Percentiles rank a stretch among this genome's conserved stretches.
These are phyloP conservation scores for Sebastes taczanowskii DNA, from an alignment of 2,797 vertebrate species.

Conservation along the genomic window DNA sequence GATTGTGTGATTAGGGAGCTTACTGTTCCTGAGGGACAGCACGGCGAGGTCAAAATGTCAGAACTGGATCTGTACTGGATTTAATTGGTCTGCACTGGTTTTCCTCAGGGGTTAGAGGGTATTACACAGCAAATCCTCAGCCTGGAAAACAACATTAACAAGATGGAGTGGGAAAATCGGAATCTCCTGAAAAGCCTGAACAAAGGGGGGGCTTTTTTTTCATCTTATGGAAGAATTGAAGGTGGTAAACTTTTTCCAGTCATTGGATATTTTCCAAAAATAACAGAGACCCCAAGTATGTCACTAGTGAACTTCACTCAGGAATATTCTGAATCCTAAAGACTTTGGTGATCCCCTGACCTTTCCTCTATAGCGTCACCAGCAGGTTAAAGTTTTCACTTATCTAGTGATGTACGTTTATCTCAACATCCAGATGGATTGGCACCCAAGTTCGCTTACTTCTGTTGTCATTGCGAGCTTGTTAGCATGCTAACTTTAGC, in stretches of 20 bases:
- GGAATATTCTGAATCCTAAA: neutral
- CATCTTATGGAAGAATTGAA: neutral
- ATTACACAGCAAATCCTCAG: slow-evolving; percentile 8
- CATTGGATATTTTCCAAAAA: neutral
- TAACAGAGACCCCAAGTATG: neutral
- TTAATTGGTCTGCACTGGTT: slow-evolving; percentile 9
- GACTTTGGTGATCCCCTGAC: neutral
- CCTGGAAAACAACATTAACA: too few relatives aligned
- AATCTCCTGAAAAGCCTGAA: neutral
- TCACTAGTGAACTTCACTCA: neutral
- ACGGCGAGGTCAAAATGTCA: neutral
- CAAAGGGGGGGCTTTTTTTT: neutral
- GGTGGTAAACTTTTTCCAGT: neutral
- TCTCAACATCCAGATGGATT: neutral
- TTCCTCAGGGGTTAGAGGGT: neutral
- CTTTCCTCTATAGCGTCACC: neutral
- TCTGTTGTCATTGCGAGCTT: too few relatives aligned
- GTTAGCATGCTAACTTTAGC: too few relatives aligned
- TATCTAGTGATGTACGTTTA: too few relatives aligned
- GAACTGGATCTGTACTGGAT: slow-evolving; percentile 15
- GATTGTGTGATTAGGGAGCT: slow-evolving; percentile 16
- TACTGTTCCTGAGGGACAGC: neutral
- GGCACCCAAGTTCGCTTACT: neutral
- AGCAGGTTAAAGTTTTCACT: neutral
- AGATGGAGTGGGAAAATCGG: neutral